These are phyloP conservation scores for Phoenoteleia sp. DNA, from an alignment of 2,888 invertebrate species.

Conservation along the genomic window DNA sequence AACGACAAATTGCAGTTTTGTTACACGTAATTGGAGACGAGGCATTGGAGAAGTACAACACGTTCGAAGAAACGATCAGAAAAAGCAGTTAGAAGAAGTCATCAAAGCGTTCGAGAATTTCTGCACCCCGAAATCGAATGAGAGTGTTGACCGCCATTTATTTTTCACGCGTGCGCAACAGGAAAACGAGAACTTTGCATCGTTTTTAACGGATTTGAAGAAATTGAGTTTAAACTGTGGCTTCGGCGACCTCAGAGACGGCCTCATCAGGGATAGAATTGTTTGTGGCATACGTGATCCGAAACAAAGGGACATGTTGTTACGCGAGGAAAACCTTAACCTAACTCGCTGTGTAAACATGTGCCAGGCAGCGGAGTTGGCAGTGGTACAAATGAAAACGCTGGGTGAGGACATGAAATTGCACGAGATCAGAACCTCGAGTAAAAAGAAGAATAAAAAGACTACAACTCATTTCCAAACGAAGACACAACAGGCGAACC, in stretches of 20 bases:
- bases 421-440: not conserved
- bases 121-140: slow-evolving; percentile 54
- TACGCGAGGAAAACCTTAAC: slow-evolving; percentile 38
- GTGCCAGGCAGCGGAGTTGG: slow-evolving; percentile 50
- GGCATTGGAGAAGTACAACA: slow-evolving; percentile 70
- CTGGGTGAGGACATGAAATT: not conserved
- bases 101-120: slow-evolving; percentile 62
- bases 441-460: not conserved
- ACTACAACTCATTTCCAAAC: not conserved
- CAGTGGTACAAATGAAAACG: not conserved
- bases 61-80: slow-evolving; percentile 54
- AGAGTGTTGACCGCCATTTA: slow-evolving; percentile 72
- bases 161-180: slow-evolving; percentile 53
- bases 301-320: slow-evolving; percentile 35
- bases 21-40: slow-evolving; percentile 70
- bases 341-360: slow-evolving; percentile 40
- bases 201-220: slow-evolving; percentile 74
- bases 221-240: slow-evolving; percentile 71
- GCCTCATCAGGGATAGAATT: slow-evolving; percentile 51
- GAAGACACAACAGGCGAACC: not conserved
- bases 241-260: slow-evolving; percentile 71
- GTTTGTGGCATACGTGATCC: slow-evolving; percentile 52
- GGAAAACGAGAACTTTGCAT: slow-evolving; percentile 65
- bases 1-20: slow-evolving; percentile 70
- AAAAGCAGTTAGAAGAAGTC: slow-evolving; percentile 55